A percentile compares a stretch with the other conserved stretches of the same genome.
Evolutionary conservation across 2,113 vertebrate species (phyloP).

Genomic region (Opisthocomus hoazin): DNA sequence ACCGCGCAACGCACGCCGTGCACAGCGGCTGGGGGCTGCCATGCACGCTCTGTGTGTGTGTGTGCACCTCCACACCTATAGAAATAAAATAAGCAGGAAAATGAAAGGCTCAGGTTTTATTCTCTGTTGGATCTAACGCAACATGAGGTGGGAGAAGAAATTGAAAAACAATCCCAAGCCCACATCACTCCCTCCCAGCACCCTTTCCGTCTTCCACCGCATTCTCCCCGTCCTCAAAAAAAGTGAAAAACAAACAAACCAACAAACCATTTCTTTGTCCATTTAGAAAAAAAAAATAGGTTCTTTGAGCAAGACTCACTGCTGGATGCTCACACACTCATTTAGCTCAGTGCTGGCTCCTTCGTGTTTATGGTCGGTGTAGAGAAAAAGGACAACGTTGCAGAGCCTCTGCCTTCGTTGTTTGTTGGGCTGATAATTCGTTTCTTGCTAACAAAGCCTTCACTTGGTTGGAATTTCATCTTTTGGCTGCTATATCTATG

Average conservation of each 20-base stretch:
- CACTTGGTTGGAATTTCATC: not conserved
- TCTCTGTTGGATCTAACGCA: not conserved
- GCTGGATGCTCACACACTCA: rapidly evolving
- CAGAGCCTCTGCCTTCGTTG: not conserved
- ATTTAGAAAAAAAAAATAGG: not conserved
- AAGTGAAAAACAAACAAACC: not conserved
- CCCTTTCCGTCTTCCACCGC: not conserved
- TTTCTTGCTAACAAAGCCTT: not conserved
- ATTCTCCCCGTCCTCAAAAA: not conserved
- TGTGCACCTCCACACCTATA: too few species aligned
- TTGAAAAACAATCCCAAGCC: not conserved
- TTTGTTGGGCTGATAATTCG: not conserved
- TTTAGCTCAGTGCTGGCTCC: rapidly evolving
- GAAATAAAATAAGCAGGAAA: not conserved
- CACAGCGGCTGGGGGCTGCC: not conserved
- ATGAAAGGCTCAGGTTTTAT: not conserved
- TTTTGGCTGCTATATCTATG: not conserved
- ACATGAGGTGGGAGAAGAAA: not conserved
- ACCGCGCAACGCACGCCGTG: rapidly evolving
- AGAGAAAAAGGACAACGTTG: not conserved
- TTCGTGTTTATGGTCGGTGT: rapidly evolving
- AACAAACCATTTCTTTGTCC: not conserved
- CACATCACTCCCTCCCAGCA: not conserved
- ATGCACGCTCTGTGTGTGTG: rapidly evolving
- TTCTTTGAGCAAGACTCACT: not conserved